phyloP scores from a whole-genome alignment of 2,888 invertebrate species.

The Trissonchulus sp. region DNA sequence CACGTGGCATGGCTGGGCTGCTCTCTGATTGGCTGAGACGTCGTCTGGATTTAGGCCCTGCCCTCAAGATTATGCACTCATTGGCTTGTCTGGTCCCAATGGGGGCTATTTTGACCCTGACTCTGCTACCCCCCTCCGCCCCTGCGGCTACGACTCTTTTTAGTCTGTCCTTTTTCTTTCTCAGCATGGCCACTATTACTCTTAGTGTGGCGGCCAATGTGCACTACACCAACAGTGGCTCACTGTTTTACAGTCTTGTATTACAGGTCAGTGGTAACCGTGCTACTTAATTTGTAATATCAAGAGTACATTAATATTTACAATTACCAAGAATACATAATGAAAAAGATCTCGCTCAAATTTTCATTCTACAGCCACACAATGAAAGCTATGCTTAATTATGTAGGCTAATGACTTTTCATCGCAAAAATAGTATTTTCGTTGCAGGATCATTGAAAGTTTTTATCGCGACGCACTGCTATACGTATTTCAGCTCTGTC shows the following conservation, averaged over 20 bases:
- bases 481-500: too few species aligned
- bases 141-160: not conserved
- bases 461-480: too few species aligned
- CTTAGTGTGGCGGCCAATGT: not conserved
- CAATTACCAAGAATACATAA: too few species aligned
- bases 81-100: not conserved
- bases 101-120: not conserved
- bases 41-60: not conserved
- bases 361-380: too few species aligned
- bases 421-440: too few species aligned
- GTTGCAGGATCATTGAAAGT: too few species aligned
- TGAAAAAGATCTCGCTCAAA: too few species aligned
- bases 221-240: not conserved
- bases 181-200: not conserved
- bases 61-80: not conserved
- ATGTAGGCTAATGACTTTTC: too few species aligned
- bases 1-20: not conserved
- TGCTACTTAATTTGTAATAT: too few species aligned
- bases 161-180: not conserved
- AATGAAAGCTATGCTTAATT: too few species aligned
- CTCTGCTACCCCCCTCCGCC: not conserved
- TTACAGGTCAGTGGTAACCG: not conserved
- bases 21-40: not conserved
- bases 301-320: too few species aligned
- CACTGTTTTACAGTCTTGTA: not conserved